Evolutionary conservation across 2,113 vertebrate genomes (phyloP), one percentile per base, ranked within the genome.

Genomic region (Gavialis gangeticus): DNA sequence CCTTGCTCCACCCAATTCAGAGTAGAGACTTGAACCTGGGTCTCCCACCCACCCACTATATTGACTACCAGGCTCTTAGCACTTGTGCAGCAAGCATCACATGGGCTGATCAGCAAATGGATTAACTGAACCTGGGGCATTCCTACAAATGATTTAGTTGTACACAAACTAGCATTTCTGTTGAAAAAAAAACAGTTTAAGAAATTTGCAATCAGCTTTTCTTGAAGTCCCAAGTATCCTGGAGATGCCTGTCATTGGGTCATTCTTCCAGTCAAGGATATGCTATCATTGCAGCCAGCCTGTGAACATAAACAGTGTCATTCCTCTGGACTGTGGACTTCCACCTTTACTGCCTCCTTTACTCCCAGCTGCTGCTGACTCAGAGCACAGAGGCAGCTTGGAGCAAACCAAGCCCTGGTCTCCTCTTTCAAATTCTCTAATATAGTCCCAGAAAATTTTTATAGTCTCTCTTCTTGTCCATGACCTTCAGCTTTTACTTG

Each of bases 401-500:
- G 66, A 92, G 58, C 15, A 78, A 66, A 93, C 22, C 90, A 94
- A 37, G 27, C 77, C 46, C 86, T 30, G 30, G 14, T 85, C 78
- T 91, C 58, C 30, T 90, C 75, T 82, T 88, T 83, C 56, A 87
- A 87, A 89, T 18, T 57, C 80, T 55, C 17, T 94, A 89, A 76
- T 89, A 83, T 2, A 28, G 82, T 79, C 89, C 83, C 69, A 75
- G 95, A 73, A 73, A 92, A 92, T 95, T 97, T 97, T 97, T 97
- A 89, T 94, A 84, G 85, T 86, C 93, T 95, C 84, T 78, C 79
- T 80, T 58, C 12, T 88, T 91, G 92, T 95, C 95, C 95, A 91
- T 96, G 95, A 96, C 97, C 96, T 97, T 96, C 96, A 94, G 95
- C 93, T 96, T 97, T 96, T 96, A 97, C 95, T 97, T 96, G 95